Evolutionary conservation across 2,113 vertebrate species (phyloP).

Genomic region (Siphamia tubifer): DNA sequence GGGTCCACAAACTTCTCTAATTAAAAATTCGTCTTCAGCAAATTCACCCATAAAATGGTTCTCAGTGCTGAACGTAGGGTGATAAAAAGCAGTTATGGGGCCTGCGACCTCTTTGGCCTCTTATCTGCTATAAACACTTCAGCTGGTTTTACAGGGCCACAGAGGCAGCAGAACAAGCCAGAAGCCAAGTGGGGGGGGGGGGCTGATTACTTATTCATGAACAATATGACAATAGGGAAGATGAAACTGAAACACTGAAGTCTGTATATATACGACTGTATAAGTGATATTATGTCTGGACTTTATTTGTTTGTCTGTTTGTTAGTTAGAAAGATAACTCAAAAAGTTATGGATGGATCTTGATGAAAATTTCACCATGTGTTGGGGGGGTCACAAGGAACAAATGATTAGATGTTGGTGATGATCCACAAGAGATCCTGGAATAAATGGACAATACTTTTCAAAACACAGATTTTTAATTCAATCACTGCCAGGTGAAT

Average conservation of each 20-base stretch:
- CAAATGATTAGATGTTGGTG: too few relatives aligned
- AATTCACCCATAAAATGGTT: constrained; percentile 63
- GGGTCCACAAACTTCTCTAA: constrained; percentile 74
- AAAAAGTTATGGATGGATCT: too few relatives aligned
- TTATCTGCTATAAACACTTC: constrained; percentile 80
- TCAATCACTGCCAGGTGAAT: too few relatives aligned
- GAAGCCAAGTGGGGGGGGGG: constrained; percentile 59
- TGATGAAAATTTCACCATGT: too few relatives aligned
- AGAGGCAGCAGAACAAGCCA: constrained; percentile 50
- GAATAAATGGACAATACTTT: too few relatives aligned
- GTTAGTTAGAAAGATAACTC: too few relatives aligned
- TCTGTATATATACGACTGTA: not conserved
- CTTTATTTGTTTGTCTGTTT: too few relatives aligned
- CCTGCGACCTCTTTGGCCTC: constrained; percentile 70
- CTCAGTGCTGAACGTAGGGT: constrained; percentile 48
- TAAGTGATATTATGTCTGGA: too few relatives aligned
- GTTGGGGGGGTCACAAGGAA: too few relatives aligned
- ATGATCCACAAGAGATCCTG: too few relatives aligned
- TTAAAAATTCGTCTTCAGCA: constrained; percentile 75
- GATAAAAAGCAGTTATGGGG: constrained; percentile 78
- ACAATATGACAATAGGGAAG: constrained; percentile 45
- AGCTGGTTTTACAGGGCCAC: constrained; percentile 71
- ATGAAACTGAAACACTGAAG: constrained; percentile 61
- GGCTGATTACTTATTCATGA: constrained; percentile 77
- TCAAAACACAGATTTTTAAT: too few relatives aligned